Conservation (phyloP, 2,113 vertebrate genomes). For the Camarhynchus parvulus region DNA sequence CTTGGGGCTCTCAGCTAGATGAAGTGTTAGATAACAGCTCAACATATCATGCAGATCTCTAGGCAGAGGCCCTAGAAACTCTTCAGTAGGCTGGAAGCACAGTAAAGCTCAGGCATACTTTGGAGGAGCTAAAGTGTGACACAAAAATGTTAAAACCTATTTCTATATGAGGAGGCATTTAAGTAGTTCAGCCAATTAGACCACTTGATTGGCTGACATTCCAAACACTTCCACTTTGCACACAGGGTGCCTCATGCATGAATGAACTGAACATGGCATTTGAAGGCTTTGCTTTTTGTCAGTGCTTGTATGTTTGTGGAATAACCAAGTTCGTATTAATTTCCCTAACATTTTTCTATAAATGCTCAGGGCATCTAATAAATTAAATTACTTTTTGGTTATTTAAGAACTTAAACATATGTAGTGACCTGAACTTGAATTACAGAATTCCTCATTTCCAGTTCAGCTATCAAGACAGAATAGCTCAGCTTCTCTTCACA, state of each 20-base stretch:
- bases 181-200: constrained; percentile 41
- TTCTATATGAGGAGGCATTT: not conserved
- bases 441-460: constrained; percentile 59
- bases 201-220: constrained; percentile 27
- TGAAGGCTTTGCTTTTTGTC: constrained; percentile 15
- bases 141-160: constrained; percentile 29
- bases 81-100: not conserved
- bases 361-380: constrained; percentile 53
- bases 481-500: not conserved
- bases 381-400: constrained; percentile 51
- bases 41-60: not conserved
- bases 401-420: constrained; percentile 43
- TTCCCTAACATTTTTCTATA: constrained; percentile 47
- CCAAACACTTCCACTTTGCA: constrained; percentile 18
- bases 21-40: not conserved
- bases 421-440: constrained; percentile 42
- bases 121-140: not conserved
- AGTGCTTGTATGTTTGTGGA: not conserved
- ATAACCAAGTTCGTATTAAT: constrained; percentile 48
- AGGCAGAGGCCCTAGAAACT: not conserved
- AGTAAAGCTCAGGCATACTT: not conserved
- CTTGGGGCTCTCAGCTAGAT: not conserved
- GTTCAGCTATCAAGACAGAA: constrained; percentile 41
- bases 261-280: not conserved
- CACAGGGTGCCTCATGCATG: constrained; percentile 37